Evolutionary conservation across 2,888 invertebrate species (phyloP), one percentile per base, ranked within the genome.

Genomic region (Phlogophora meticulosa): DNA sequence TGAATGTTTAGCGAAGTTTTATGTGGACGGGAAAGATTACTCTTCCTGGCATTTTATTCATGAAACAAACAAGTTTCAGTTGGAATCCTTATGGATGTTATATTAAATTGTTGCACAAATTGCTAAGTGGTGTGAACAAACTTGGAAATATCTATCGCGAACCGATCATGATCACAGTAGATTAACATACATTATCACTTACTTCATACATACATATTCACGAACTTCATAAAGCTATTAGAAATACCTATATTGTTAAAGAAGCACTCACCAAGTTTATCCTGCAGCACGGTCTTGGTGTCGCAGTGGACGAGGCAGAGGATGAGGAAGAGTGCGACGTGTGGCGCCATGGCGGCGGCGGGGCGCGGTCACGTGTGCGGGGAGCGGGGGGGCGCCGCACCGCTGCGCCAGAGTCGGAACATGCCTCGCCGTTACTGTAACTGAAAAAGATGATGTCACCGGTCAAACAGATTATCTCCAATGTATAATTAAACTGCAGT

Each of bases 281-380:
- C 95, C 81, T 94, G 95, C 79, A 91, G 87, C 73, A 94, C 90
- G 51, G 93, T 92, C 89, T 94, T 94, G 84, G 95, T 94, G 92
- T 94, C 91, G 81, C 95, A 92, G 85, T 88, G 92, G 81, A 94
- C 94, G 72, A 95, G 93, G 85, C 93, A 92, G 63, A 94, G 91
- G 70, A 94, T 82, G 69, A 94, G 90, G 75, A 94, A 89, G 42
- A 94, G 87, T 58, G 92, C 92, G 71, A 92, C 92, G 85, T 86
- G 90, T 62, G 88, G 88, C 88, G 93, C 89, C 94, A 94, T 94
- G 80, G 81, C 86, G 85, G 84, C 84, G 80, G 77, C 78, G 73
- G 59, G 61, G 63, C 61, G 80, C 74, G 81, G 88, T 87, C 87
- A 87, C 85, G 87, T 73, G 74, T 42, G 71, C 71, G 75, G 65